These are phyloP conservation scores for Oligia strigilis DNA, from an alignment of 2,888 invertebrate species.

Conservation along the genomic window DNA sequence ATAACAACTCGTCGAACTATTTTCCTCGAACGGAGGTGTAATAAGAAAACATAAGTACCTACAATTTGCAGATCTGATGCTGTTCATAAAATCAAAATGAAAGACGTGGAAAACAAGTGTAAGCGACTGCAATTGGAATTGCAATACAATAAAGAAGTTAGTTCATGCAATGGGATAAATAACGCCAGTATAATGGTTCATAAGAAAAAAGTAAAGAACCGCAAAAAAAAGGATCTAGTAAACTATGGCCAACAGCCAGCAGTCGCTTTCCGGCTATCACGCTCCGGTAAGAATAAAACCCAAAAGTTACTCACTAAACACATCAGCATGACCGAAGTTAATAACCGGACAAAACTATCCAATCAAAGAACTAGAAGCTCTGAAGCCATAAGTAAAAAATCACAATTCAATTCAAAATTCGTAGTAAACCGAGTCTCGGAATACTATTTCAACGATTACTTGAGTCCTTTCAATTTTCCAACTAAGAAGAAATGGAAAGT, in stretches of 20 bases:
- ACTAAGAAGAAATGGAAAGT: slow-evolving; percentile 46
- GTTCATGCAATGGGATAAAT: slow-evolving; percentile 3
- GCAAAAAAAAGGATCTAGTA: slow-evolving; percentile 14
- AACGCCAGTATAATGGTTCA: slow-evolving; percentile 13
- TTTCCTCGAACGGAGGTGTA: slow-evolving; percentile 24
- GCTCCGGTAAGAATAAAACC: slow-evolving; percentile 10
- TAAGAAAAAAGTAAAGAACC: slow-evolving; percentile 39
- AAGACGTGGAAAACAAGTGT: slow-evolving; percentile 17
- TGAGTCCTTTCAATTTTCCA: slow-evolving; percentile 29
- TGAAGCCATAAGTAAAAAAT: slow-evolving; percentile 8
- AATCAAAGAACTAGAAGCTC: slow-evolving; percentile 28
- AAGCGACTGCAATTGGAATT: slow-evolving; percentile 16
- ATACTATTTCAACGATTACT: slow-evolving; percentile 1
- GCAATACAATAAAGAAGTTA: slow-evolving; percentile 2
- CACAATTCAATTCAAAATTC: slow-evolving; percentile 17
- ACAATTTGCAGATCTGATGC: slow-evolving; percentile 2
- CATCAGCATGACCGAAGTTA: slow-evolving; percentile 32
- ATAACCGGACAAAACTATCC: slow-evolving; percentile 9
- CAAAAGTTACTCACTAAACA: slow-evolving; percentile 19
- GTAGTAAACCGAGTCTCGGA: slow-evolving; percentile 30
- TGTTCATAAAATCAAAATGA: slow-evolving; percentile 30
- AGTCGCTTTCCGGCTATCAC: slow-evolving; percentile 24
- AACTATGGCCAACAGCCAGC: slow-evolving; percentile 24
- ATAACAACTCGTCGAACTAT: slow-evolving; percentile 22
- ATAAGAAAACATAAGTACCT: slow-evolving; percentile 5